These are phyloP conservation scores for Coleophora deauratella DNA, from an alignment of 2,888 invertebrate species.

Conservation along the genomic window DNA sequence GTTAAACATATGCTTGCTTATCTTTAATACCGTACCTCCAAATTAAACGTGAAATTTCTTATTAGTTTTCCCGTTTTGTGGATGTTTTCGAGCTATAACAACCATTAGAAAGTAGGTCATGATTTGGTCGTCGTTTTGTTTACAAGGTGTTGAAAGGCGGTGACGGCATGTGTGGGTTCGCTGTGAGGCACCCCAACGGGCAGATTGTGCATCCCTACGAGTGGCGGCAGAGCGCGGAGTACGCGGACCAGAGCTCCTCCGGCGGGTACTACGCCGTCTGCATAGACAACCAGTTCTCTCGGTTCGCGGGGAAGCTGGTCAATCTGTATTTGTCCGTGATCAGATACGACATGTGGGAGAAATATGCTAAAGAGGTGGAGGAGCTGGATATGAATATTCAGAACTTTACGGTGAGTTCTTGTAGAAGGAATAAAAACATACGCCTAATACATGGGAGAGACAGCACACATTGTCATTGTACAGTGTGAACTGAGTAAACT, in stretches of 20 bases:
- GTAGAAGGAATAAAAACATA: too few relatives aligned
- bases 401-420: slow-evolving; percentile 90
- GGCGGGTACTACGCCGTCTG: slow-evolving; percentile 94
- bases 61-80: neutral
- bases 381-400: slow-evolving; percentile 89
- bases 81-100: neutral
- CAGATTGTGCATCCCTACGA: slow-evolving; percentile 91
- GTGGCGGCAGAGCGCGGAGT: slow-evolving; percentile 92
- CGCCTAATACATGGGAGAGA: too few relatives aligned
- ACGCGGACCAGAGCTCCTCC: slow-evolving; percentile 85
- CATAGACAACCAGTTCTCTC: slow-evolving; percentile 94
- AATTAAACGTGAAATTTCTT: neutral
- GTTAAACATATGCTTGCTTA: slow-evolving; percentile 7
- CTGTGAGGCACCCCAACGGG: slow-evolving; percentile 89
- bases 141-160: slow-evolving; percentile 91
- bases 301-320: slow-evolving; percentile 91
- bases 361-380: slow-evolving; percentile 91
- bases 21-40: neutral
- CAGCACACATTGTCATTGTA: too few relatives aligned
- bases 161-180: slow-evolving; percentile 95
- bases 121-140: slow-evolving; percentile 17
- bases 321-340: slow-evolving; percentile 94
- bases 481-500: too few relatives aligned
- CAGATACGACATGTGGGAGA: slow-evolving; percentile 94
- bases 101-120: slow-evolving; percentile 13